Percentiles rank a stretch among this genome's conserved stretches.
phyloP scores from a whole-genome alignment of 2,797 vertebrate species.

The Crypturellus tataupa region DNA sequence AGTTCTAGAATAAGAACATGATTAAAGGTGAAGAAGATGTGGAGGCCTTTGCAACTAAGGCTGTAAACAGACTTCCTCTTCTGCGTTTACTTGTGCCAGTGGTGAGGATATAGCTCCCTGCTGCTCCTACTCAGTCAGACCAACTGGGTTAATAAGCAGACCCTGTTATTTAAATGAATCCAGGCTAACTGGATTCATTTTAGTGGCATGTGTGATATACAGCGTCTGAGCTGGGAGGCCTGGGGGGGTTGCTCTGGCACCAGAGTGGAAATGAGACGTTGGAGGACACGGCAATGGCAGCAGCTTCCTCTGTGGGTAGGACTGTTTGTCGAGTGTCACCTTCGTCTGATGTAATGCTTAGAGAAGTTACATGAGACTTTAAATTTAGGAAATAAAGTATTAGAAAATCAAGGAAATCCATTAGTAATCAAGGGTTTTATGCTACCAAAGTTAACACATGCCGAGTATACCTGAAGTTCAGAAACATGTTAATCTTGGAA shows the following conservation, averaged over 20 bases:
- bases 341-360: neutral
- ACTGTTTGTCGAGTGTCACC: rapidly evolving
- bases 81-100: neutral
- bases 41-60: neutral
- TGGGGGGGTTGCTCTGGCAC: neutral
- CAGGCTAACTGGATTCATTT: neutral
- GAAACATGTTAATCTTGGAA: neutral
- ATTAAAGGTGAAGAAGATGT: neutral
- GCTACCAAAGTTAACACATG: neutral
- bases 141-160: neutral
- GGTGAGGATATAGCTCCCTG: neutral
- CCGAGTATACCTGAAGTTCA: neutral
- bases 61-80: neutral
- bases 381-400: neutral
- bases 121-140: neutral
- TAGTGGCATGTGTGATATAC: neutral
- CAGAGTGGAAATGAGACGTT: neutral
- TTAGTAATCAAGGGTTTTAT: neutral
- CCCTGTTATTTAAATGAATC: neutral
- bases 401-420: no score
- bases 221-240: neutral
- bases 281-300: neutral
- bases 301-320: neutral
- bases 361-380: neutral
- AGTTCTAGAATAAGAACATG: neutral